Percentiles rank a stretch among this genome's conserved stretches.
These are phyloP conservation scores for Asbolus verrucosus DNA, from an alignment of 1,140 invertebrate genomes.

Conservation along the genomic window DNA sequence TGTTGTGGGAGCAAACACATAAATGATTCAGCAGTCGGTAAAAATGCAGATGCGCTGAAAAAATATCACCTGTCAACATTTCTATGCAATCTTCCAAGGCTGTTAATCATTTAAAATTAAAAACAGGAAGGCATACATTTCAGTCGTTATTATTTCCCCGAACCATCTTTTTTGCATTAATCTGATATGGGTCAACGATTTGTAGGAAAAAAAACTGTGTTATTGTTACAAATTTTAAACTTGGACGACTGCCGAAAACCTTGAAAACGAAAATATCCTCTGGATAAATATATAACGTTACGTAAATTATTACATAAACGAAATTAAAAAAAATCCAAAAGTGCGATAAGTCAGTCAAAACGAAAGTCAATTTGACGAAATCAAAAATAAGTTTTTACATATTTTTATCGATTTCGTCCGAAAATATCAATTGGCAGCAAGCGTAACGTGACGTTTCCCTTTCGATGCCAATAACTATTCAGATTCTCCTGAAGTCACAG, in stretches of 20 bases:
- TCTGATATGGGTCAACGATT: constrained; percentile 15
- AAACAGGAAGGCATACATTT: no score
- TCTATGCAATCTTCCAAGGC: background rate
- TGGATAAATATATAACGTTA: constrained; percentile 4
- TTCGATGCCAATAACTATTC: background rate
- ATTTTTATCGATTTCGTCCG: background rate
- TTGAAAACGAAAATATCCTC: constrained; percentile 19
- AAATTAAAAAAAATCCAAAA: no score
- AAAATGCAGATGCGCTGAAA: background rate
- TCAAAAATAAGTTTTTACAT: background rate
- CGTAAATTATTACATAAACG: constrained; percentile 4
- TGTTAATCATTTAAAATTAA: background rate
- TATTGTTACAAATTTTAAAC: constrained; percentile 29
- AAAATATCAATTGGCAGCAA: constrained; percentile 18
- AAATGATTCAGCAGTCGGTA: background rate
- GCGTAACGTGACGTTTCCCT: background rate
- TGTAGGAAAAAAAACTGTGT: constrained; percentile 12
- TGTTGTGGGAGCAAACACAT: background rate
- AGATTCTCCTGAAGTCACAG: constrained; percentile 29
- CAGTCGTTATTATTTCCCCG: no score
- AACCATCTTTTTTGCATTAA: no score
- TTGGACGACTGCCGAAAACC: constrained; percentile 27
- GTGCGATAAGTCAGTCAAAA: no score
- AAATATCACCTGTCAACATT: background rate
- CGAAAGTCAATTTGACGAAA: background rate